These are phyloP conservation scores for Ceramica pisi DNA, from an alignment of 2,888 invertebrate species.

Conservation along the genomic window DNA sequence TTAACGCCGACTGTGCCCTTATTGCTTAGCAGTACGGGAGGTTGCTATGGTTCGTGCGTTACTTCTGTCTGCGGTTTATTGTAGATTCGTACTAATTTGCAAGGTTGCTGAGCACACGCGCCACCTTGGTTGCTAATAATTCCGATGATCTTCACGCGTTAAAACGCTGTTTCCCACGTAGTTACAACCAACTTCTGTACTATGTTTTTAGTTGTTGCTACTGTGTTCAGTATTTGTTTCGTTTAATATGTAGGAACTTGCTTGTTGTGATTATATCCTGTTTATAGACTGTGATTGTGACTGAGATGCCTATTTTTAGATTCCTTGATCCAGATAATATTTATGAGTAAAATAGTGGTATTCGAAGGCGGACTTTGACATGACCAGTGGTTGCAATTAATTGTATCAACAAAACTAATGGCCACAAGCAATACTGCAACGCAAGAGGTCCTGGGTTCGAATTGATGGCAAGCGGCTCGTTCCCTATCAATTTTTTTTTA, in stretches of 20 bases:
- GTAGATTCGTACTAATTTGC: constrained; percentile 78
- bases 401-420: not conserved
- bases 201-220: constrained; percentile 34
- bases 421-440: not conserved
- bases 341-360: not conserved
- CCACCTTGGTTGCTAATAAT: constrained; percentile 86
- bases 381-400: not conserved
- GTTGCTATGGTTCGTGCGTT: not conserved
- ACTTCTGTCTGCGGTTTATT: constrained; percentile 27
- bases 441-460: not conserved
- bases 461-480: not conserved
- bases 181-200: constrained; percentile 65
- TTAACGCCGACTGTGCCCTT: not conserved
- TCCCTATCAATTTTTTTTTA: not conserved
- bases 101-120: constrained; percentile 85
- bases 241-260: constrained; percentile 12
- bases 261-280: not conserved
- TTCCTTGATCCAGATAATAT: not conserved
- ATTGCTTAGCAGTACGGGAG: constrained; percentile 24
- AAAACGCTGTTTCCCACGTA: constrained; percentile 80
- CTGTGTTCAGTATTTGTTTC: constrained; percentile 19
- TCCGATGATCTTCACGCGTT: constrained; percentile 83
- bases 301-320: not conserved
- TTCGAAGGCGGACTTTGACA: not conserved
- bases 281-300: not conserved